Conservation (phyloP, 92 coral and sea anemone species). For the Porites cylindrica region DNA sequence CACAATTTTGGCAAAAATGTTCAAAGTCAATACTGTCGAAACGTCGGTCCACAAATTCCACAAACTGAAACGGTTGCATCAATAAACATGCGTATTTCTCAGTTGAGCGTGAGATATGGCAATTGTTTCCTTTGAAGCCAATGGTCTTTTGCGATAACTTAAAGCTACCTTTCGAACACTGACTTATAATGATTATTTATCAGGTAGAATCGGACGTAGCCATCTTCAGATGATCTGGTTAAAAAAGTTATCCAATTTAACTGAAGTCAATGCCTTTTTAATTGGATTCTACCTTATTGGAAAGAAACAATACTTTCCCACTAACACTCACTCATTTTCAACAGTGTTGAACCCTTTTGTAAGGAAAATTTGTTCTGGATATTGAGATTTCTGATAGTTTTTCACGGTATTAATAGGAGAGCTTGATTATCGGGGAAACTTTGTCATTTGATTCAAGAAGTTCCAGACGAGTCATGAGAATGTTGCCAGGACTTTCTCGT, state of each 20-base stretch:
- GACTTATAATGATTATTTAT: conserved; percentile 21
- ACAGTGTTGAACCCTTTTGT: conserved; percentile 28
- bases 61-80: background rate
- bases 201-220: conserved; percentile 25
- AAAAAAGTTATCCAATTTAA: conserved; percentile 42
- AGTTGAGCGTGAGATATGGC: conserved; percentile 10
- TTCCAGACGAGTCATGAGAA: background rate
- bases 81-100: background rate
- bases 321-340: conserved; percentile 1
- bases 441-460: background rate
- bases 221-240: conserved; percentile 45
- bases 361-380: conserved; percentile 14
- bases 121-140: conserved; percentile 1
- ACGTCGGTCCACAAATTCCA: background rate
- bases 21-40: too few relatives aligned
- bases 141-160: conserved; percentile 20
- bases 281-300: conserved; percentile 43
- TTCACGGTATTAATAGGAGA: background rate
- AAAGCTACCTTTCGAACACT: conserved; percentile 6
- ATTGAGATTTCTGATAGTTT: background rate
- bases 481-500: too few relatives aligned
- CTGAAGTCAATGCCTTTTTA: conserved; percentile 36
- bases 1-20: background rate
- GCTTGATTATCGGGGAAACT: background rate
- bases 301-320: conserved; percentile 25